Conservation (phyloP, 2,888 invertebrate genomes). For the Archips xylosteana region DNA sequence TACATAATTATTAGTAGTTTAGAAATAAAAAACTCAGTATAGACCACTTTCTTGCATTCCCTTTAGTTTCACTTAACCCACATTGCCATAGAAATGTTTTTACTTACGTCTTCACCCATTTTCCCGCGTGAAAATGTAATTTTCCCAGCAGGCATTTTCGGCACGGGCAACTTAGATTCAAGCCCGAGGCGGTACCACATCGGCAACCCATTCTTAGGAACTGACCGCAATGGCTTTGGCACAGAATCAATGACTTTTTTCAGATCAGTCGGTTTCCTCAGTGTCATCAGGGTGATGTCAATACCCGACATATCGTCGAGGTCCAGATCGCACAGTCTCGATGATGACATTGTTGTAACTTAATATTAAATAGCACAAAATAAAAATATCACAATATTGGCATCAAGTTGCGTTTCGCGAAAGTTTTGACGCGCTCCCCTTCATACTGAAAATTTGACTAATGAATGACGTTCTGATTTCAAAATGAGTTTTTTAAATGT, state of each 20-base stretch:
- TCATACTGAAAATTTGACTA: slow-evolving; percentile 62
- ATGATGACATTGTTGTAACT: slow-evolving; percentile 29
- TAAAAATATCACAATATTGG: slow-evolving; percentile 53
- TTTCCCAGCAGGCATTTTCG: slow-evolving; percentile 80
- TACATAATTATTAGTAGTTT: too few relatives aligned
- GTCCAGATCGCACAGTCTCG: slow-evolving; percentile 50
- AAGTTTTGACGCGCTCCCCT: slow-evolving; percentile 33
- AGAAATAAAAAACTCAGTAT: too few relatives aligned
- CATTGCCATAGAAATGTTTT: too few relatives aligned
- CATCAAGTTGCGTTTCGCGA: slow-evolving; percentile 44
- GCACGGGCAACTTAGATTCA: slow-evolving; percentile 83
- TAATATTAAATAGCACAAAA: slow-evolving; percentile 48
- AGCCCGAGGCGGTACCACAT: slow-evolving; percentile 81
- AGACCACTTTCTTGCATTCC: too few relatives aligned
- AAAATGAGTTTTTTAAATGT: neutral
- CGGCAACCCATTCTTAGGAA: slow-evolving; percentile 82
- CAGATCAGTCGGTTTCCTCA: slow-evolving; percentile 77
- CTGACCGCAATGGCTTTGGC: slow-evolving; percentile 74
- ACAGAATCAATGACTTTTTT: slow-evolving; percentile 79
- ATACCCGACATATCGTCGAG: slow-evolving; percentile 64
- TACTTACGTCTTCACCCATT: slow-evolving; percentile 81
- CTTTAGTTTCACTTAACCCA: too few relatives aligned
- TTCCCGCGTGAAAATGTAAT: slow-evolving; percentile 81
- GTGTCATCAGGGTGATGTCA: slow-evolving; percentile 71
- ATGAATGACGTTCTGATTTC: slow-evolving; percentile 46